Percentiles rank a stretch among this genome's conserved stretches.
These are phyloP conservation scores for Pseudomyrmex concolor DNA, from an alignment of 1,140 invertebrate species.

Conservation along the genomic window DNA sequence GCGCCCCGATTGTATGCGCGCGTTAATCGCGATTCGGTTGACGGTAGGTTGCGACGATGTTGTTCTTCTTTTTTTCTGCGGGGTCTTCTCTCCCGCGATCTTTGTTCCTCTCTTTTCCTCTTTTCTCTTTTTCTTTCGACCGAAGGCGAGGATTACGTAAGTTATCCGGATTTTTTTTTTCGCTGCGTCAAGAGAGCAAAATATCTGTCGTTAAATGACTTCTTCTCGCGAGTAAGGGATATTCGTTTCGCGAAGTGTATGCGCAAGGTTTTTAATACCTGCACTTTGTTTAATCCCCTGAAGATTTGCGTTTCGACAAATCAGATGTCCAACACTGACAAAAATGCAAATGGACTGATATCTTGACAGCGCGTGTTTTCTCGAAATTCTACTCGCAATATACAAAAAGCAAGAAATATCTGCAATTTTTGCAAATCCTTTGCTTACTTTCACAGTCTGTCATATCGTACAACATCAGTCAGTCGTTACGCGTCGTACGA, in stretches of 20 bases:
- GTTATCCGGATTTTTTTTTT: slow-evolving; percentile 12
- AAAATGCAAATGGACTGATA: no score
- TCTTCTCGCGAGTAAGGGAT: slow-evolving; percentile 6
- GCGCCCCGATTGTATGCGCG: slow-evolving; percentile 54
- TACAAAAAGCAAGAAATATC: no score
- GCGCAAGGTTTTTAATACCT: background rate
- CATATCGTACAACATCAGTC: no score
- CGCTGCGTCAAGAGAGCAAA: background rate
- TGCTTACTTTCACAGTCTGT: no score
- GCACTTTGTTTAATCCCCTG: slow-evolving; percentile 34
- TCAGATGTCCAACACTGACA: background rate
- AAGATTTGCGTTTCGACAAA: slow-evolving; percentile 34
- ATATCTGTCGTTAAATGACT: slow-evolving; percentile 18
- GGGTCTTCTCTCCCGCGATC: background rate
- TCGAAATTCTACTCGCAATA: no score
- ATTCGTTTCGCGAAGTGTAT: slow-evolving; percentile 21
- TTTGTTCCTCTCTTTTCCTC: background rate
- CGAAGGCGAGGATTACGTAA: slow-evolving; percentile 44
- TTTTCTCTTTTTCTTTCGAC: background rate
- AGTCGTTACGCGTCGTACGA: no score
- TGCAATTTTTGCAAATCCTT: no score
- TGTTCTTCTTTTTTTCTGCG: background rate
- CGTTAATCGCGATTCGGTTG: slow-evolving; percentile 57
- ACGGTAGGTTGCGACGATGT: slow-evolving; percentile 39
- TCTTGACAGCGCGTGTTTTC: no score